Percentiles rank a stretch among this genome's conserved stretches.
phyloP scores from a whole-genome alignment of 2,888 invertebrate genomes.

The Hemistola chrysoprasaria region DNA sequence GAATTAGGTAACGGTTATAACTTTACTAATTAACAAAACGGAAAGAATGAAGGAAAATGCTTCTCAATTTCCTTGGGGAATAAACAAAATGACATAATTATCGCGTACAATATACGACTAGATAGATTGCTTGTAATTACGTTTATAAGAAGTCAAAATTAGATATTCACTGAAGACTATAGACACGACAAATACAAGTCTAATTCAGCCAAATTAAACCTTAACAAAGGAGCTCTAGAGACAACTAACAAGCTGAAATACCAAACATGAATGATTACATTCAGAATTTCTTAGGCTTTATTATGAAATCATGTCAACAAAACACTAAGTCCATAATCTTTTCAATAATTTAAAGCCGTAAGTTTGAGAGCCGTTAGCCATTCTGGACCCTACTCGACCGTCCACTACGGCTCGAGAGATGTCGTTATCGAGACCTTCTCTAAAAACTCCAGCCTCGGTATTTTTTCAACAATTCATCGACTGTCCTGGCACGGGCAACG shows the following conservation, averaged over 20 bases:
- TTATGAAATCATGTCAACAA: constrained; percentile 30
- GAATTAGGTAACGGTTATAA: constrained; percentile 19
- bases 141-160: no score
- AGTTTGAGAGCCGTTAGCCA: constrained; percentile 28
- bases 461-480: constrained; percentile 52
- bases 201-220: no score
- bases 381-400: constrained; percentile 38
- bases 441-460: constrained; percentile 44
- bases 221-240: no score
- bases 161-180: no score
- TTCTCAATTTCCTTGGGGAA: constrained; percentile 6
- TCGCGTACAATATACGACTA: no score
- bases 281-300: constrained; percentile 13
- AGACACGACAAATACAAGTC: no score
- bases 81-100: constrained; percentile 2
- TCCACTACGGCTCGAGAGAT: constrained; percentile 46
- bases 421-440: constrained; percentile 54
- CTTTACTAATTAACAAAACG: constrained; percentile 24
- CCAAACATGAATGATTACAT: not conserved
- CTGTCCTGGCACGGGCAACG: constrained; percentile 37
- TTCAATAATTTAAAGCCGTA: constrained; percentile 27
- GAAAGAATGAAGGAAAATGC: constrained; percentile 6
- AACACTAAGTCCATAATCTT: constrained; percentile 18
- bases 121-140: no score
- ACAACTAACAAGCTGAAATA: not conserved